Conservation (phyloP, 2,113 vertebrate genomes). For the Hyaena hyaena region DNA sequence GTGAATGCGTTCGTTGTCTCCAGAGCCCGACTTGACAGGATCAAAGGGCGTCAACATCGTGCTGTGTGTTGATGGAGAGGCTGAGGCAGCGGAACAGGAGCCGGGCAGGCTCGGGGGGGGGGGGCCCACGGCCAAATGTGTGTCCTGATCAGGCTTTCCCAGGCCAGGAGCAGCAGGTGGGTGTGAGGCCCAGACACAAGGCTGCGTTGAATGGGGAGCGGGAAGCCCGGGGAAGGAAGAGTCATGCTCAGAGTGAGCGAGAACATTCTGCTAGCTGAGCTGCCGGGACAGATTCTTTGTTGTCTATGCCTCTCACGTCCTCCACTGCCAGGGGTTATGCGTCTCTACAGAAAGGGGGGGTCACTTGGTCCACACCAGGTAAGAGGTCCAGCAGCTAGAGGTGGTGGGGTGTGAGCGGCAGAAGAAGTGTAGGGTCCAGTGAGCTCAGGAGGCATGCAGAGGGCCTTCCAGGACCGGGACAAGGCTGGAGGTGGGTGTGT, state of each 20-base stretch:
- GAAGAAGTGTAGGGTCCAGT: neutral
- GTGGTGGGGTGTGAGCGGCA: fast-evolving
- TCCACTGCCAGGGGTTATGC: neutral
- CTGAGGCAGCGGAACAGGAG: neutral
- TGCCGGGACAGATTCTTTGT: neutral
- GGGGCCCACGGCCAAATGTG: neutral
- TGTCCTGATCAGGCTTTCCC: neutral
- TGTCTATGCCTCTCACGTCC: fast-evolving
- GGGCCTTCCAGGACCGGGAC: neutral
- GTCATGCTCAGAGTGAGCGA: neutral
- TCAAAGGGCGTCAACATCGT: neutral
- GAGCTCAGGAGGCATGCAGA: neutral
- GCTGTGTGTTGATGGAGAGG: neutral
- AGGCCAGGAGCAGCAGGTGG: neutral
- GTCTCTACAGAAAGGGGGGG: neutral
- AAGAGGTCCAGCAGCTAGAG: fast-evolving
- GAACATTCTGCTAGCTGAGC: neutral
- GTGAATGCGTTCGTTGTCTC: neutral
- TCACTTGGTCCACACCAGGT: neutral
- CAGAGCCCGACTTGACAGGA: neutral
- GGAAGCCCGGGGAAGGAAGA: neutral
- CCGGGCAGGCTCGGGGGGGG: neutral
- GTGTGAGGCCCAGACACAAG: neutral
- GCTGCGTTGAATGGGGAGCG: no score
- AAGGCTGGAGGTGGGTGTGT: neutral